Evolutionary conservation across 1,140 invertebrate species (phyloP), one percentile per base, ranked within the genome.

Genomic region (Physella acuta): DNA sequence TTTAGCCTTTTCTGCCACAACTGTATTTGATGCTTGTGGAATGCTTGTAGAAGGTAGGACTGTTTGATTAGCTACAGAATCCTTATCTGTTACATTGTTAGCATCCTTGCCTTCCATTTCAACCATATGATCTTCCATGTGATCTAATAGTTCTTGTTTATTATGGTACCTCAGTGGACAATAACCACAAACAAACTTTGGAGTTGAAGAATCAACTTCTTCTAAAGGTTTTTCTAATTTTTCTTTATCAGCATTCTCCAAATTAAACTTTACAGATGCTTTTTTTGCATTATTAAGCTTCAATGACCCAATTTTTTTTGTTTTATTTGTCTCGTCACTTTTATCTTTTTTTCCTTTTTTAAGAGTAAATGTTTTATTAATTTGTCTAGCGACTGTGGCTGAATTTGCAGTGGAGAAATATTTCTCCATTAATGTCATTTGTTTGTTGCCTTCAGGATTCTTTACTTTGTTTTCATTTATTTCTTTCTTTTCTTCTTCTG

Each of bases 101-200:
- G 30, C 31, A 26, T 56, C 52, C 31, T 59, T 60, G 30, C 5
- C 31, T n/a, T 68, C 66, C 66, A 68, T 68, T 60, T 68, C 66
- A 11, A 36, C 30, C 66, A 68, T 68, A 30, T 68, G 66, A 24
- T 37, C 66, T 33, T 68, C 55, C 37, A 68, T 60, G 49, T 68
- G 66, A 49, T 36, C 28, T 11, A 68, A 30, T 20, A 68, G 56
- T 8, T 68, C 66, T 49, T 49, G 55, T 60, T 68, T 68, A 34
- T 34, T 68, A 51, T 68, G 66, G 30, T 68, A 68, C 37, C 66
- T 31, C 17, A 49, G 55, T 3, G 66, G 66, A 37, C 66, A 68
- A 30, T 68, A 68, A 26, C 66, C 66, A 60, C 66, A 68, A 1
- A 58, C 56, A 60, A 68, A 68, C 51, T 68, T 68, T 14, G 66